These are phyloP conservation scores for Seriola quinqueradiata DNA, from an alignment of 2,113 vertebrate species.

Conservation along the genomic window DNA sequence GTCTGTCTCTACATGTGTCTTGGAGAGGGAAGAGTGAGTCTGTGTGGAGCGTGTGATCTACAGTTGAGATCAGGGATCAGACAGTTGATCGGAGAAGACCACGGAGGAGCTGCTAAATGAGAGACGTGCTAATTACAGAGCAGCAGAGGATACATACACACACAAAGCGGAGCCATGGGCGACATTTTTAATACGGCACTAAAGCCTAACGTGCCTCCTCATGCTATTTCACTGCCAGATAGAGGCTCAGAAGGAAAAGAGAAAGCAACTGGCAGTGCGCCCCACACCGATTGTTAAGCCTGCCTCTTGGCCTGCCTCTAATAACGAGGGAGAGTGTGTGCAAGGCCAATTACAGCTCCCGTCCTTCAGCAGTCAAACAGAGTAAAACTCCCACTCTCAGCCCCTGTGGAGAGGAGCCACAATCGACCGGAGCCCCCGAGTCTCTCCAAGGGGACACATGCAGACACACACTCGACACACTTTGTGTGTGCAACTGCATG, in stretches of 20 bases:
- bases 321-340: conserved; percentile 69
- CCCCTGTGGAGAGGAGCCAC: conserved; percentile 65
- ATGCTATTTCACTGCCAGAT: conserved; percentile 59
- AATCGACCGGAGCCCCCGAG: conserved; percentile 62
- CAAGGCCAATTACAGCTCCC: conserved; percentile 76
- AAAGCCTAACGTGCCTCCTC: conserved; percentile 66
- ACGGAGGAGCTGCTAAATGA: conserved; percentile 83
- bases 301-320: conserved; percentile 75
- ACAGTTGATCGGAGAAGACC: conserved; percentile 88
- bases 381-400: conserved; percentile 71
- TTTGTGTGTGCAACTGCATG: conserved; percentile 47
- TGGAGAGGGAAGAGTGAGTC: conserved; percentile 2
- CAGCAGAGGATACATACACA: conserved; percentile 24
- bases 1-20: conserved; percentile 32
- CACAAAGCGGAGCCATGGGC: conserved; percentile 58
- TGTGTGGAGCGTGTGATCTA: conserved; percentile 69
- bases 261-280: conserved; percentile 52
- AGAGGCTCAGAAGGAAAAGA: conserved; percentile 53
- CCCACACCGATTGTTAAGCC: conserved; percentile 72
- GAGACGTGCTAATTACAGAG: conserved; percentile 71
- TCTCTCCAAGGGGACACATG: conserved; percentile 56
- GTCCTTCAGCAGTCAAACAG: conserved; percentile 72
- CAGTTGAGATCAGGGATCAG: conserved; percentile 69
- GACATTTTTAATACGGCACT: conserved; percentile 65
- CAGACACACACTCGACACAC: conserved; percentile 36